Conservation (phyloP, 2,113 vertebrate species). For the Heterocephalus glaber region DNA sequence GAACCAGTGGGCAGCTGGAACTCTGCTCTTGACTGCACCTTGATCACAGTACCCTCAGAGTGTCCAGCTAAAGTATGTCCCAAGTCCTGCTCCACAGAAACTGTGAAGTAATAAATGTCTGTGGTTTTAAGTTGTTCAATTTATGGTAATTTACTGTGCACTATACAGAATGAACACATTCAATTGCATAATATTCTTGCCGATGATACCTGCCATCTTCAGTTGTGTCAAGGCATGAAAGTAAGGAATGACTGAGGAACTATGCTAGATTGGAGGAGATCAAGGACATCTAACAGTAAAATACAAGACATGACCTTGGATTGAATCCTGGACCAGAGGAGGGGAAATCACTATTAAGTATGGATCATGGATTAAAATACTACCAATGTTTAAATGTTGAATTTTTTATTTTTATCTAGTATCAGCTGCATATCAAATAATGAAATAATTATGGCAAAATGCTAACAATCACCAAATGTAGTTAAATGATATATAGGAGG, state of each 20-base stretch:
- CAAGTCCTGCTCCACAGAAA: background rate
- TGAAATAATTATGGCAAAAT: background rate
- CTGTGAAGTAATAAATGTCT: background rate
- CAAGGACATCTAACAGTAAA: background rate
- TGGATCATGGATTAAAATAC: background rate
- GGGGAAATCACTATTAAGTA: background rate
- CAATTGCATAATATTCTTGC: background rate
- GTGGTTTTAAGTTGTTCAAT: background rate
- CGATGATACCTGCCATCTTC: background rate
- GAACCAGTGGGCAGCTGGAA: background rate
- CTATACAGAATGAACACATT: background rate
- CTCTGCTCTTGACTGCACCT: background rate
- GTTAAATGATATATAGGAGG: background rate
- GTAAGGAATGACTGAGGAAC: background rate
- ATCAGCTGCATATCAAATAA: background rate
- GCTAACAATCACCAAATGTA: background rate
- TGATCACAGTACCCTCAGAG: background rate
- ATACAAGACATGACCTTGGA: background rate
- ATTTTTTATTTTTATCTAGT: constrained; percentile 7
- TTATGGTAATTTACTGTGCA: background rate
- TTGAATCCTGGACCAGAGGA: background rate
- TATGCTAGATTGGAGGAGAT: background rate
- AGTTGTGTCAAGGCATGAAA: background rate
- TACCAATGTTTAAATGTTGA: background rate
- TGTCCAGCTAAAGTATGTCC: background rate